phyloP scores from a whole-genome alignment of 2,888 invertebrate species.

The Lasioglossum lativentre region DNA sequence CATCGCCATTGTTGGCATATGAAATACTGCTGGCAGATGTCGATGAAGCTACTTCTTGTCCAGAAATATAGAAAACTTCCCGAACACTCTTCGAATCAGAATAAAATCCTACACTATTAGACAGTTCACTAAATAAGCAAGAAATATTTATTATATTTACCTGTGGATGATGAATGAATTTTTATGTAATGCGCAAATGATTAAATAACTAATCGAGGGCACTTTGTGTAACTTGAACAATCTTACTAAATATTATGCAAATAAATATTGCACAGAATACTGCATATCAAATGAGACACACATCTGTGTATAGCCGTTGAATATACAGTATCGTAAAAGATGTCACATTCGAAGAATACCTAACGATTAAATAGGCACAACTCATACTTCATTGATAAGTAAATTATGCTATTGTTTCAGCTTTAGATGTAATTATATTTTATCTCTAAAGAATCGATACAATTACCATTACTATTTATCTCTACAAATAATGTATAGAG shows the following conservation, averaged over 20 bases:
- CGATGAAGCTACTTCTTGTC: constrained; percentile 70
- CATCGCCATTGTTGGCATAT: constrained; percentile 73
- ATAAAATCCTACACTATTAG: constrained; percentile 72
- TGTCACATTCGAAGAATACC: constrained; percentile 17
- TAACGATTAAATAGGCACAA: constrained; percentile 58
- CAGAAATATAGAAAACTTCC: constrained; percentile 71
- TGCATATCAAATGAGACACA: constrained; percentile 14
- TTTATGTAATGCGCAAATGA: constrained; percentile 45
- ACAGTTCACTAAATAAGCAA: constrained; percentile 63
- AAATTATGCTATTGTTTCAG: constrained; percentile 24
- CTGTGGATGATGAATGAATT: constrained; percentile 51
- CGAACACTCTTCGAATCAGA: constrained; percentile 70
- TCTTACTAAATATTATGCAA: constrained; percentile 62
- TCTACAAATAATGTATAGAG: constrained; percentile 3
- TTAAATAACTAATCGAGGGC: constrained; percentile 39
- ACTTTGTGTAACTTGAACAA: constrained; percentile 23
- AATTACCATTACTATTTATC: background rate
- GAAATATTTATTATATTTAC: constrained; percentile 52
- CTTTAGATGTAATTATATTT: constrained; percentile 27
- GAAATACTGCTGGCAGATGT: constrained; percentile 65
- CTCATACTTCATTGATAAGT: constrained; percentile 35
- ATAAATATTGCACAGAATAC: constrained; percentile 70
- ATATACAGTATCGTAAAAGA: constrained; percentile 22
- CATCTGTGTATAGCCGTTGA: background rate
- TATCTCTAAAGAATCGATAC: background rate